phyloP scores from a whole-genome alignment of 2,797 vertebrate species.

The Spinibarbus caldwelli region DNA sequence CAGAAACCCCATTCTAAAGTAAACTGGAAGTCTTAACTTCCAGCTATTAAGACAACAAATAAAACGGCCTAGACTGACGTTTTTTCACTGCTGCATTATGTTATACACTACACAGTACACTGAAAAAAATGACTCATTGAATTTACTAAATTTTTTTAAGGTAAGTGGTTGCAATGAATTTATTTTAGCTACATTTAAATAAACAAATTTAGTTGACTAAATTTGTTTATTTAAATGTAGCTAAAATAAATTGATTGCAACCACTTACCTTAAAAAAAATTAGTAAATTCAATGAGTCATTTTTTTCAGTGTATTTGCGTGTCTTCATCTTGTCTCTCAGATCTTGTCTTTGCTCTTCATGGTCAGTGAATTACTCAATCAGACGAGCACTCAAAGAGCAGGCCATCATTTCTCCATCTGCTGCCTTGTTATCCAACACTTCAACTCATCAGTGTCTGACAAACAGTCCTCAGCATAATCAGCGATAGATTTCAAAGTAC shows the following conservation, averaged over 20 bases:
- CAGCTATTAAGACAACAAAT: background rate
- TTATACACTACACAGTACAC: conserved; percentile 16
- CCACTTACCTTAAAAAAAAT: no score
- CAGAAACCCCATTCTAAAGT: no score
- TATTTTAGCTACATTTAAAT: no score
- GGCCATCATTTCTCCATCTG: conserved; percentile 44
- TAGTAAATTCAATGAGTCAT: no score
- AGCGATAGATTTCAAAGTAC: conserved; percentile 25
- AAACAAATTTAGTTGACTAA: no score
- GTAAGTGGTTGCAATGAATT: no score
- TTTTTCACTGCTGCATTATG: background rate
- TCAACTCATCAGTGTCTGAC: conserved; percentile 22
- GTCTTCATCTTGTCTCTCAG: conserved; percentile 29
- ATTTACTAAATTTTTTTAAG: no score
- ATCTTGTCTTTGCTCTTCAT: conserved; percentile 37
- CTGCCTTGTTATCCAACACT: conserved; percentile 48
- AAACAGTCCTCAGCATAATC: conserved; percentile 27
- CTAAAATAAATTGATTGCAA: no score
- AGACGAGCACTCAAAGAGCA: conserved; percentile 41
- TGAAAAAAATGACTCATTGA: no score
- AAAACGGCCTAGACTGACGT: background rate
- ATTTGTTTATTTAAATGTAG: no score
- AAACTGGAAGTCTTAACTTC: background rate
- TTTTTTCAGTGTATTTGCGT: background rate
- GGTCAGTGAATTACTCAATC: conserved; percentile 38